Evolutionary conservation across 1,140 invertebrate genomes (phyloP), one percentile per base, ranked within the genome.

Genomic region (Diprion similis): DNA sequence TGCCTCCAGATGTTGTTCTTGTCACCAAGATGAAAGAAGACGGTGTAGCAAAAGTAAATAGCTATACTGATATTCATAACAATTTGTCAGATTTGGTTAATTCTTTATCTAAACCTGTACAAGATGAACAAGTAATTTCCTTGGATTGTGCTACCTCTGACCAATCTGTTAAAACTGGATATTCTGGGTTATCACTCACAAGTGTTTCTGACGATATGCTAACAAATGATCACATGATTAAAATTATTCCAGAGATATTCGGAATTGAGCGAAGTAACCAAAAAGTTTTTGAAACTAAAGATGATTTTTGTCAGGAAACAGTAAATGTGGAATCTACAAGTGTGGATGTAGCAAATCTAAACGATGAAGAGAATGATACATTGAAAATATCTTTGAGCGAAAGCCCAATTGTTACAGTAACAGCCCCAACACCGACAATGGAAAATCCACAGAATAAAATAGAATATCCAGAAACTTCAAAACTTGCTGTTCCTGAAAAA

Each of bases 71-170:
- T 15, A 17, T 3, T 59, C 4, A 59, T 45, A 77, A 83, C 17
- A 79, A 82, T 79, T 77, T 85, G 17, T 85, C 85, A 0, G 83
- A 85, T 74, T 72, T 86, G 8, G 75, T 87, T n/a, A 77, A 81
- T 13, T 84, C 84, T 10, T 85, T 83, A 13, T 82, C 85, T 0
- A 83, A 78, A 10, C 82, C 85, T 0, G 82, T 77, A 10, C 13
- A 75, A 11, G 78, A 70, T 37, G 78, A 78, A 72, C 77, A 77
- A 37, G 9, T 78, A 78, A 3, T 81, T 78, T 10, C 66, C n/a
- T n/a, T n/a, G 59, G 48, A 10, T 51, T 10, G 18, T 77, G 73
- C 17, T 80, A 76, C n/a, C n/a, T 51, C 48, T 51, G 48, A 73
- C 45, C 73, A 70, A 73, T 78, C 71, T 15, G 70, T 71, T 11